Percentiles rank a stretch among this genome's conserved stretches.
These are phyloP conservation scores for Malurus cyaneus DNA, from an alignment of 2,113 vertebrate genomes.

Conservation along the genomic window DNA sequence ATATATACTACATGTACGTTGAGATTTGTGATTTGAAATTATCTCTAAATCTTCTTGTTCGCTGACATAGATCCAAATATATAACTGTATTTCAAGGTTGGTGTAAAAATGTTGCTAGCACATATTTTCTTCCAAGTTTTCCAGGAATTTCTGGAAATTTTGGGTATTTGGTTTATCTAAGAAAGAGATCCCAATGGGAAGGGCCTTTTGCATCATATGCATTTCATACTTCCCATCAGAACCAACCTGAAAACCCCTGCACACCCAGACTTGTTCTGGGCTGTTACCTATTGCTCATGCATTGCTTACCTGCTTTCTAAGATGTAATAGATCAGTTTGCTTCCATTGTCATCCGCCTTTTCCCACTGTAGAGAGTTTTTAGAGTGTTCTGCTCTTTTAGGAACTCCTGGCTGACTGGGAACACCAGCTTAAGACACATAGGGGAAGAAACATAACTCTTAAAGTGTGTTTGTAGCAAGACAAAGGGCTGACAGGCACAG, in stretches of 20 bases:
- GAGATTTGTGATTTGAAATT: neutral
- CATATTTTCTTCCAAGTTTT: neutral
- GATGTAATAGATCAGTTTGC: conserved; percentile 64
- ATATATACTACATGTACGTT: neutral
- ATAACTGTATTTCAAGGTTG: neutral
- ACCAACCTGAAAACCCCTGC: neutral
- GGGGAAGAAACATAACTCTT: neutral
- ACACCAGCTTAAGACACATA: conserved; percentile 65
- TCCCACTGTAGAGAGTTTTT: conserved; percentile 72
- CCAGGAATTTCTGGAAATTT: neutral
- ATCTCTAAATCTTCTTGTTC: neutral
- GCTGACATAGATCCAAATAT: neutral
- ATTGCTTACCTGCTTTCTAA: conserved; percentile 72
- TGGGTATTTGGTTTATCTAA: neutral
- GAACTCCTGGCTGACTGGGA: conserved; percentile 73
- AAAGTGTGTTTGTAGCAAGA: neutral
- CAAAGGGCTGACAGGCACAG: neutral
- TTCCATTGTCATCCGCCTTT: conserved; percentile 74
- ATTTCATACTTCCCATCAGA: neutral
- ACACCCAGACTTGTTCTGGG: neutral
- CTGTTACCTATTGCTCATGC: neutral
- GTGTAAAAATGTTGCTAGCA: neutral
- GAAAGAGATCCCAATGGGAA: neutral
- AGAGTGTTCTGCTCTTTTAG: conserved; percentile 54
- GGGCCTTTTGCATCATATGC: neutral